A percentile compares a stretch with the other conserved stretches of the same genome.
These are phyloP conservation scores for Ischnura elegans DNA, from an alignment of 2,888 invertebrate genomes.

Conservation along the genomic window DNA sequence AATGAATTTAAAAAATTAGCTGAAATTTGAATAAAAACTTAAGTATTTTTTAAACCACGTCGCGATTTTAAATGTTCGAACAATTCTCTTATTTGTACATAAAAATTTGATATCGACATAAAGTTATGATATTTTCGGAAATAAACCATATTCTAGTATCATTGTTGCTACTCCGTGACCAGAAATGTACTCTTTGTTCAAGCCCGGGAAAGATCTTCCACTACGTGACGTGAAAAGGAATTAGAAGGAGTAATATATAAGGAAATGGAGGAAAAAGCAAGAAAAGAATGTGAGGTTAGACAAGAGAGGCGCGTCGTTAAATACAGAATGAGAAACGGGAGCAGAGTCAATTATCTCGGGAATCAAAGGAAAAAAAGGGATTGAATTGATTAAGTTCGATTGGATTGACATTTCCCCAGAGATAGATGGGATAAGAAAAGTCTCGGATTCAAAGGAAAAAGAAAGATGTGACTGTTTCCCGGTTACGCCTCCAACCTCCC, in stretches of 20 bases:
- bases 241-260: background rate
- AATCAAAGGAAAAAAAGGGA: background rate
- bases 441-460: background rate
- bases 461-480: background rate
- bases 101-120: too few species aligned
- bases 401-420: background rate
- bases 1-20: too few species aligned
- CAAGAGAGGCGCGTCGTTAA: background rate
- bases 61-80: too few species aligned
- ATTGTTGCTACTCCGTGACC: too few species aligned
- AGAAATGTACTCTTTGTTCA: too few species aligned
- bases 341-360: background rate
- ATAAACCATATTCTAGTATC: too few species aligned
- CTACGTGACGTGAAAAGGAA: too few species aligned
- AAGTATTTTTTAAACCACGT: too few species aligned
- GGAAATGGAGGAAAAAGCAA: background rate
- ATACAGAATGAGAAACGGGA: background rate
- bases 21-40: too few species aligned
- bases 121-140: too few species aligned
- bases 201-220: too few species aligned
- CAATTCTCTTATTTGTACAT: too few species aligned
- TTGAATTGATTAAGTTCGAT: conserved; percentile 22
- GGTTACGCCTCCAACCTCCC: background rate
- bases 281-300: background rate
- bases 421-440: background rate